These are phyloP conservation scores for Pteronotus mesoamericanus DNA, from an alignment of 2,797 vertebrate species.

Conservation along the genomic window DNA sequence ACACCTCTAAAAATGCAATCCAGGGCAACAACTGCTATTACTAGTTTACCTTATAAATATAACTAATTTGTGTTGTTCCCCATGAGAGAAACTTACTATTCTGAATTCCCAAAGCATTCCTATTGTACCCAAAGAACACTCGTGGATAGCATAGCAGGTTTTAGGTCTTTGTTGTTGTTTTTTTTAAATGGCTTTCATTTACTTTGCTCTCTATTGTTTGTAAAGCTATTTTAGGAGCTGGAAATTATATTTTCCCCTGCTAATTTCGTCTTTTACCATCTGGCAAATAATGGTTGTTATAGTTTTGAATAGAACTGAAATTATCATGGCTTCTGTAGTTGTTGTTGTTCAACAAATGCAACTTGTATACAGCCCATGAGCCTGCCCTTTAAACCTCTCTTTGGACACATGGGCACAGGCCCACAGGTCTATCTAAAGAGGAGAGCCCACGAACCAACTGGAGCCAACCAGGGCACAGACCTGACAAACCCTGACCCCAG, in stretches of 20 bases:
- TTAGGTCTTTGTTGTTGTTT: not conserved
- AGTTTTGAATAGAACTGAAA: slow-evolving; percentile 76
- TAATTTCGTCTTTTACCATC: slow-evolving; percentile 77
- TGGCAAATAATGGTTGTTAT: slow-evolving; percentile 75
- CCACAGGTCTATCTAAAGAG: fast-evolving
- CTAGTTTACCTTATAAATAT: not conserved
- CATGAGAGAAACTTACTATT: slow-evolving; percentile 30
- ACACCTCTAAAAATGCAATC: slow-evolving; percentile 16
- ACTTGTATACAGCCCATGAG: slow-evolving; percentile 8
- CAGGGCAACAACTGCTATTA: slow-evolving; percentile 3
- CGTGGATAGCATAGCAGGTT: not conserved
- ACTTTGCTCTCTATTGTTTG: slow-evolving; percentile 72
- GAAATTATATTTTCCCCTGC: slow-evolving; percentile 76
- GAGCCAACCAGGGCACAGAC: not conserved
- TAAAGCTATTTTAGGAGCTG: slow-evolving; percentile 72
- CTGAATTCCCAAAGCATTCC: slow-evolving; percentile 52
- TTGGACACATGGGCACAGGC: not conserved
- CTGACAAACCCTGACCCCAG: not conserved
- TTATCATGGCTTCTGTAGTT: slow-evolving; percentile 66
- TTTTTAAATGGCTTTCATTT: slow-evolving; percentile 67
- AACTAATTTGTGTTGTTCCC: slow-evolving; percentile 9
- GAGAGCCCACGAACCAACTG: not conserved
- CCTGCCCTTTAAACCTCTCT: slow-evolving; percentile 42
- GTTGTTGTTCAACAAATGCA: slow-evolving; percentile 74
- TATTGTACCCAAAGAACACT: slow-evolving; percentile 32